Evolutionary conservation across 2,888 invertebrate species (phyloP).

Genomic region (Athrips mouffetella): DNA sequence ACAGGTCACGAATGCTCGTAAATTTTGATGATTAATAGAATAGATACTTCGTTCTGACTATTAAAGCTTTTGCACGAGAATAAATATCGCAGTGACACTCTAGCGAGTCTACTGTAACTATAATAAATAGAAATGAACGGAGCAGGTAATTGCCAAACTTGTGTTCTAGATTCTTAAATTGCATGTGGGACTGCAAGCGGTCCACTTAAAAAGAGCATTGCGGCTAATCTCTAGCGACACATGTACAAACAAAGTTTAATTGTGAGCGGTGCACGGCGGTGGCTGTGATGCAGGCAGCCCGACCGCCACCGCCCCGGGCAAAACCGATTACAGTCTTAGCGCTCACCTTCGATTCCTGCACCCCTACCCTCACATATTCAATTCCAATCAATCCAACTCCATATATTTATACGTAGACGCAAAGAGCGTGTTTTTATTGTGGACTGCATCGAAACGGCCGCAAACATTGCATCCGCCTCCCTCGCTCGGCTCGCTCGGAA

Average conservation of each 20-base stretch:
- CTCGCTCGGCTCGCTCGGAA: conserved; percentile 53
- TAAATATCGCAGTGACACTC: background rate
- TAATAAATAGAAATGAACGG: conserved; percentile 1
- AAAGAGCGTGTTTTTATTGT: conserved; percentile 72
- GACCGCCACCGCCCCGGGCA: conserved; percentile 56
- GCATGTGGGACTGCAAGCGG: conserved; percentile 62
- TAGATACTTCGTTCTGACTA: background rate
- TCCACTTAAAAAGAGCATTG: conserved; percentile 77
- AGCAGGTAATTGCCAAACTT: conserved; percentile 51
- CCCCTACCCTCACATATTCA: conserved; percentile 67
- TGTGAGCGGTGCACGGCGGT: conserved; percentile 52
- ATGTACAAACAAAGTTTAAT: conserved; percentile 78
- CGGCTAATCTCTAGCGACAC: conserved; percentile 76
- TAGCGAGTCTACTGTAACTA: too few species aligned
- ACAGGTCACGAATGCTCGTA: conserved; percentile 8
- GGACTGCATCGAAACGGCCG: conserved; percentile 74
- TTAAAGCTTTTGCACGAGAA: background rate
- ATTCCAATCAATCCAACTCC: conserved; percentile 76
- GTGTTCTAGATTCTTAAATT: conserved; percentile 68
- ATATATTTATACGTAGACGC: conserved; percentile 74
- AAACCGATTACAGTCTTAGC: conserved; percentile 79
- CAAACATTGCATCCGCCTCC: conserved; percentile 74
- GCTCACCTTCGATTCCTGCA: conserved; percentile 73
- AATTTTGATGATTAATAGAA: conserved; percentile 4
- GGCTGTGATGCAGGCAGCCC: conserved; percentile 24